phyloP scores from a whole-genome alignment of 2,113 vertebrate genomes.

The Saccopteryx leptura region DNA sequence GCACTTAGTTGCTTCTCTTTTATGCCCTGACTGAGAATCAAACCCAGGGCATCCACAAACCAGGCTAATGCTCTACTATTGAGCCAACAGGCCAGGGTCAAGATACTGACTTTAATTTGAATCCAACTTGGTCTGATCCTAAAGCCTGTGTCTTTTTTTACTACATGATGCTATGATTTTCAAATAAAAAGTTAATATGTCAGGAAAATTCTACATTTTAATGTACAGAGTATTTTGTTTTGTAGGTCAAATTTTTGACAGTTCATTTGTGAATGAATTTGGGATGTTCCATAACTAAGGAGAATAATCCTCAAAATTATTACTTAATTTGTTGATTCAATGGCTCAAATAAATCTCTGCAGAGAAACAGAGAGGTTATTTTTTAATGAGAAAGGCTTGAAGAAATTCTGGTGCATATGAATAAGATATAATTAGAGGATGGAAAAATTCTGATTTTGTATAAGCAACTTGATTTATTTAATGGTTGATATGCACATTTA shows the following conservation, averaged over 20 bases:
- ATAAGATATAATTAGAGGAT: neutral
- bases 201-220: neutral
- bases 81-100: no score
- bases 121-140: neutral
- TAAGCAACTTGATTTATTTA: neutral
- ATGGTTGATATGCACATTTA: neutral
- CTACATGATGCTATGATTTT: neutral
- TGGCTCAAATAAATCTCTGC: neutral
- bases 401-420: neutral
- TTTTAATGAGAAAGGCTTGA: slow-evolving; percentile 22
- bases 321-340: slow-evolving; percentile 20
- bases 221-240: slow-evolving; percentile 25
- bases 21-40: no score
- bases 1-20: no score
- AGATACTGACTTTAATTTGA: slow-evolving; percentile 10
- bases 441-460: neutral
- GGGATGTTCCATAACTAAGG: neutral
- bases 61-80: no score
- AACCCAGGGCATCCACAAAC: no score
- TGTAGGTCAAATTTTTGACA: neutral
- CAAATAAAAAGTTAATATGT: neutral
- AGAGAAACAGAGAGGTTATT: neutral
- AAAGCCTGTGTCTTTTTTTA: neutral
- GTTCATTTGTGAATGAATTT: neutral
- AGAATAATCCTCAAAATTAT: neutral